Evolutionary conservation across 53 echinoderm and acorn worm species (phyloP).

Genomic region (Henricia sp.): DNA sequence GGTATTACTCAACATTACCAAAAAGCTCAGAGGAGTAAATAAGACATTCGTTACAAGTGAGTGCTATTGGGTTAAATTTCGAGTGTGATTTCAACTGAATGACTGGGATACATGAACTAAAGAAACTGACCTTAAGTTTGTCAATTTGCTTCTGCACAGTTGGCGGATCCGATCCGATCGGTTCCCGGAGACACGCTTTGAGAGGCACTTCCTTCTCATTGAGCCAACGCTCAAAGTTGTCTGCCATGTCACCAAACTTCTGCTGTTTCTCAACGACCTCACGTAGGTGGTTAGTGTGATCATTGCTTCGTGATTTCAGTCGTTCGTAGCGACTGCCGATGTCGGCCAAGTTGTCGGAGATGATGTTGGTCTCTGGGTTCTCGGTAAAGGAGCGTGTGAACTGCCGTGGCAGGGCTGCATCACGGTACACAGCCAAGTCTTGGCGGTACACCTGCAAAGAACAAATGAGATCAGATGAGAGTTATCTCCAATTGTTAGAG

Average conservation of each 20-base stretch:
- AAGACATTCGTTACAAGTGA: not conserved
- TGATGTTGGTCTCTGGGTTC: conserved; percentile 80
- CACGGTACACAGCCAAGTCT: conserved; percentile 89
- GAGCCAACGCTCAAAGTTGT: conserved; percentile 82
- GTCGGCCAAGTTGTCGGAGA: conserved; percentile 79
- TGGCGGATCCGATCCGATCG: conserved; percentile 88
- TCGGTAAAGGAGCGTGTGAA: conserved; percentile 85
- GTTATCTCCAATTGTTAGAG: too few relatives aligned
- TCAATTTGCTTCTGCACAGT: conserved; percentile 94
- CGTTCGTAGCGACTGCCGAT: conserved; percentile 79
- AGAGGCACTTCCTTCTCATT: conserved; percentile 83
- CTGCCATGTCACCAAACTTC: conserved; percentile 78
- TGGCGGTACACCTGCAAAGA: conserved; percentile 77
- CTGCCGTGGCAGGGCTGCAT: conserved; percentile 87
- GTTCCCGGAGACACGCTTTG: conserved; percentile 79
- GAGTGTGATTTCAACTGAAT: too few relatives aligned
- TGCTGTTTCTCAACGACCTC: conserved; percentile 97
- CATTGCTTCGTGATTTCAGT: conserved; percentile 73
- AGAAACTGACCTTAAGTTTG: conserved; percentile 78
- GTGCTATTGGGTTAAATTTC: too few relatives aligned
- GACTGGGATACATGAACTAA: not conserved
- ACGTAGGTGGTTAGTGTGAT: conserved; percentile 72
- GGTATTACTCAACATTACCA: too few relatives aligned
- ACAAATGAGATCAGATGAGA: too few relatives aligned
- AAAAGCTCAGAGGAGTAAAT: too few relatives aligned